Evolutionary conservation across 2,797 vertebrate genomes (phyloP).

Genomic region (Balearica regulorum): DNA sequence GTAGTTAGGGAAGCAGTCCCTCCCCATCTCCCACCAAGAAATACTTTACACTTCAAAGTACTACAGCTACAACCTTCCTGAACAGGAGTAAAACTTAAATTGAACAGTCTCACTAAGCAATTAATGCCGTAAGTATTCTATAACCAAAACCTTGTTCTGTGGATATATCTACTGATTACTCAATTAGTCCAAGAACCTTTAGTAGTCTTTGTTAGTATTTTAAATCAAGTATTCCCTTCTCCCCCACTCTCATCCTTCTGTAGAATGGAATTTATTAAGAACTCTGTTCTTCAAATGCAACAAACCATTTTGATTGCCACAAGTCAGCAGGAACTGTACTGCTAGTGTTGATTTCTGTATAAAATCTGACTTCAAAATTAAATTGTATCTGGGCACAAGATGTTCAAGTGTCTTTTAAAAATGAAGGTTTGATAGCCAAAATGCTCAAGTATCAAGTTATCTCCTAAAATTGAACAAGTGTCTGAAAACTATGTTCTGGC

Average conservation of each 20-base stretch:
- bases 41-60: background rate
- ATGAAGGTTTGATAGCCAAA: background rate
- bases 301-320: background rate
- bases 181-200: background rate
- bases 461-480: background rate
- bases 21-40: background rate
- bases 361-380: background rate
- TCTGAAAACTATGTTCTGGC: background rate
- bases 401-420: background rate
- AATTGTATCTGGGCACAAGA: too few species aligned
- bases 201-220: background rate
- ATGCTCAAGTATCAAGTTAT: background rate
- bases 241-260: background rate
- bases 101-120: background rate
- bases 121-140: background rate
- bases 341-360: too few species aligned
- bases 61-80: background rate
- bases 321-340: background rate
- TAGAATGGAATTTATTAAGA: background rate
- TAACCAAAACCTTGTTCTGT: too few species aligned
- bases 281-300: background rate
- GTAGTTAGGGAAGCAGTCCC: background rate
- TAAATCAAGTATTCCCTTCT: background rate
- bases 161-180: background rate
- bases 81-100: background rate